Evolutionary conservation across 2,797 vertebrate genomes (phyloP).

Genomic region (Clamator glandarius): DNA sequence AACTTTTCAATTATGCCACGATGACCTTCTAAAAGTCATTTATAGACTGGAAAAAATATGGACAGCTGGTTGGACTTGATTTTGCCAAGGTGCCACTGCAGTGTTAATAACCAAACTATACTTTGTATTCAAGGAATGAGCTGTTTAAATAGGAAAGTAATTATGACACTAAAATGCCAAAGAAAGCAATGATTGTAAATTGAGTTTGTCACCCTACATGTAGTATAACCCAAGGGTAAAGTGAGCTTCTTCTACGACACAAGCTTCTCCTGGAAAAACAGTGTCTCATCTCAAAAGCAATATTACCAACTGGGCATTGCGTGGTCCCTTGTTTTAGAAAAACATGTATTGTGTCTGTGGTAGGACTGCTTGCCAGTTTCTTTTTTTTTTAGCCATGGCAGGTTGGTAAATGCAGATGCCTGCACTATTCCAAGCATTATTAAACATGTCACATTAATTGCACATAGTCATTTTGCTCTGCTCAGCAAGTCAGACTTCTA

Average conservation of each 20-base stretch:
- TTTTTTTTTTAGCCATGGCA: neutral
- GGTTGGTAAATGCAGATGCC: conserved; percentile 20
- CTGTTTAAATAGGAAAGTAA: conserved; percentile 28
- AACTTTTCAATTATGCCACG: conserved; percentile 12
- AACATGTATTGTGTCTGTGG: neutral
- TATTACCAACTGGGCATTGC: neutral
- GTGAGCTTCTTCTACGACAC: neutral
- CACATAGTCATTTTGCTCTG: conserved; percentile 28
- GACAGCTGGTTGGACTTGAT: neutral
- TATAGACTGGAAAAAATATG: conserved; percentile 1
- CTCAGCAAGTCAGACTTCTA: conserved; percentile 40
- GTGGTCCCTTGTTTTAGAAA: neutral
- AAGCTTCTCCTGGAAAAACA: conserved; percentile 4
- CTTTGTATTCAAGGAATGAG: neutral
- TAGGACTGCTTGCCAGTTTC: neutral
- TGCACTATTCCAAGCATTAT: conserved; percentile 39
- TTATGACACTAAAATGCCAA: conserved; percentile 29
- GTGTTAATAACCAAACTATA: neutral
- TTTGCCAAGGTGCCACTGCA: neutral
- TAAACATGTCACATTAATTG: conserved; percentile 45
- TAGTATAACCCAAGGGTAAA: conserved; percentile 9
- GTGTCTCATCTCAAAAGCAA: neutral
- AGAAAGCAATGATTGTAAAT: neutral
- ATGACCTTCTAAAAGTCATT: conserved; percentile 38
- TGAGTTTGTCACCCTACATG: neutral